These are phyloP conservation scores for Toxostoma redivivum DNA, from an alignment of 2,113 vertebrate species.

Conservation along the genomic window DNA sequence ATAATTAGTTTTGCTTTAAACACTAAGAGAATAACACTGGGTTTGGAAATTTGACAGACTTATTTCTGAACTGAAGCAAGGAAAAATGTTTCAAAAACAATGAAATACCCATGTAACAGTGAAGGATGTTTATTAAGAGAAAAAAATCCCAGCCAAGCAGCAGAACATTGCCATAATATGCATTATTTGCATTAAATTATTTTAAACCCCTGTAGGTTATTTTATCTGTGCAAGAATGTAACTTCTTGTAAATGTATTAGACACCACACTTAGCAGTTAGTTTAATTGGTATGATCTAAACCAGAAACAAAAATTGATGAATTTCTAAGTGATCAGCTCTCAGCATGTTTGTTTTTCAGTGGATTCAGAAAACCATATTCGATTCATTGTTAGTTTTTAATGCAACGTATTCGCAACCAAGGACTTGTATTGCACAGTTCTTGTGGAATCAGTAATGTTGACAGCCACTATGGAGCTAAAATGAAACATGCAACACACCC, in stretches of 20 bases:
- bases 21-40: not conserved
- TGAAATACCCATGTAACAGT: not conserved
- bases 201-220: not conserved
- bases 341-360: not conserved
- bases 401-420: not conserved
- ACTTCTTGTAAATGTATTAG: not conserved
- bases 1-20: not conserved
- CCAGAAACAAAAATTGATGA: not conserved
- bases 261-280: not conserved
- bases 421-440: not conserved
- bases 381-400: not conserved
- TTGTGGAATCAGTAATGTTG: rapidly evolving
- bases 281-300: not conserved
- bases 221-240: not conserved
- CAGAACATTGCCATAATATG: not conserved
- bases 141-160: not conserved
- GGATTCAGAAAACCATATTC: not conserved
- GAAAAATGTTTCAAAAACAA: not conserved
- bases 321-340: not conserved
- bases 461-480: not conserved
- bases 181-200: not conserved
- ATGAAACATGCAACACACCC: not conserved
- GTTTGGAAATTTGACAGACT: not conserved
- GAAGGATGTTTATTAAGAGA: not conserved
- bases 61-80: not conserved